Conservation (phyloP, 2,113 vertebrate species). For the Pan troglodytes region NHGRI_mPanTro3-v2.1_pri NC_072416.2:17277501-17278000, state of each 20-base stretch:
- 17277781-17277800: neutral
- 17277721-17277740: neutral
- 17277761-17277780: neutral
- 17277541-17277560: no score
- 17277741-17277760: constrained; percentile 2
- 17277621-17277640: no score
- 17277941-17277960: neutral
- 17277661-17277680: no score
- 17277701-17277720: no score
- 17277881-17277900: neutral
- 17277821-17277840: neutral
- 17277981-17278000: neutral
- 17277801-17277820: neutral
- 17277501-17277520: no score
- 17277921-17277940: neutral
- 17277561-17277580: no score
- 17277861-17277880: neutral
- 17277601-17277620: no score
- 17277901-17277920: no score
- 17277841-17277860: neutral
- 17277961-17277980: neutral
- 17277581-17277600: no score
- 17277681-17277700: no score
- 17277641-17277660: no score
- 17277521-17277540: no score